These are phyloP conservation scores for Herpetotheres cachinnans DNA, from an alignment of 2,113 vertebrate species.

Conservation along the genomic window DNA sequence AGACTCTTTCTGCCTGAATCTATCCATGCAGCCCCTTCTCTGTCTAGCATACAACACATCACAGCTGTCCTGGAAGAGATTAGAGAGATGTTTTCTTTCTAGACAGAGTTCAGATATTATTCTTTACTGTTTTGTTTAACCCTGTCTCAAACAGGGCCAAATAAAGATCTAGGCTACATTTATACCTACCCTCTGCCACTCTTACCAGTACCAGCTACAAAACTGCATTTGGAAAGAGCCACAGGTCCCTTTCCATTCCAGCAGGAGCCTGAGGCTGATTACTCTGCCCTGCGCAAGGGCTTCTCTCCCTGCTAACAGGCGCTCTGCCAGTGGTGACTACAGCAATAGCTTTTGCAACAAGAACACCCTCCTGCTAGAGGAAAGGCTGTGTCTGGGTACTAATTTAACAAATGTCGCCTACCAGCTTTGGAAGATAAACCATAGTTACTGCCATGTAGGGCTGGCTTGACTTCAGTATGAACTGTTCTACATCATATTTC, in stretches of 20 bases:
- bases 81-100: neutral
- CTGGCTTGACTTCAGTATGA: neutral
- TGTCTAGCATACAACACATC: neutral
- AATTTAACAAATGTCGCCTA: neutral
- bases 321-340: neutral
- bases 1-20: neutral
- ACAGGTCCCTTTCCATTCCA: neutral
- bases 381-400: too few relatives aligned
- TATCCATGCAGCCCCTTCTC: neutral
- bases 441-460: neutral
- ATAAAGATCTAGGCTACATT: neutral
- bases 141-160: neutral
- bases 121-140: neutral
- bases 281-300: neutral
- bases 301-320: neutral
- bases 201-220: neutral
- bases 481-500: neutral
- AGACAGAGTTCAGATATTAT: neutral
- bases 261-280: neutral
- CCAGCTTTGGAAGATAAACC: neutral
- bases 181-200: neutral
- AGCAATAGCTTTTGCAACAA: neutral
- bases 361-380: neutral
- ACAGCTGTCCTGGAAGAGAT: neutral
- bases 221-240: neutral